phyloP scores from a whole-genome alignment of 2,113 vertebrate genomes.

The Chaetura pelagica region DNA sequence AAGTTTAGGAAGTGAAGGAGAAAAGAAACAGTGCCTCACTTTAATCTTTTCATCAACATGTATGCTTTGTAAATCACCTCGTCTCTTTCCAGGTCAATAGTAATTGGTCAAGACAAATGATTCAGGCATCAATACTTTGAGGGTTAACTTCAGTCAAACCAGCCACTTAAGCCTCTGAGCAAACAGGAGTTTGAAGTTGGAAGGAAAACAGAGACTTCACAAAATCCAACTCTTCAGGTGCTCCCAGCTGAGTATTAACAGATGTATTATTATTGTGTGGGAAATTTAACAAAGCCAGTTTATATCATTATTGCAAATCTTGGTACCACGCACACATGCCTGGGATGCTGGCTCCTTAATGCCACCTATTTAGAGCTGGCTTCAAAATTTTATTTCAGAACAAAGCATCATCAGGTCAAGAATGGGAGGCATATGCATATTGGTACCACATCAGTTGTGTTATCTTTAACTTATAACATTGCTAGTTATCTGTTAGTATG shows the following conservation, averaged over 20 bases:
- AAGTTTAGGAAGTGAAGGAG: not conserved
- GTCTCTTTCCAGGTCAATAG: too few species aligned
- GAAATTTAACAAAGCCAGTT: not conserved
- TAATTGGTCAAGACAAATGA: not conserved
- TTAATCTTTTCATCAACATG: not conserved
- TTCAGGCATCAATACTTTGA: not conserved
- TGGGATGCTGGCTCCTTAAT: not conserved
- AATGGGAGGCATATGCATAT: fast-evolving
- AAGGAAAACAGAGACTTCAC: not conserved
- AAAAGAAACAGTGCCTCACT: not conserved
- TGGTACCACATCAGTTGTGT: not conserved
- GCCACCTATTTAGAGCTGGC: not conserved
- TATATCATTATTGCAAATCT: not conserved
- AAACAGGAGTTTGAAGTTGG: not conserved
- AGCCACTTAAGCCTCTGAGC: not conserved
- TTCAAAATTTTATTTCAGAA: not conserved
- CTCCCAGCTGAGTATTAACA: not conserved
- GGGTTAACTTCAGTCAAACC: not conserved
- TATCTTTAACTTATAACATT: not conserved
- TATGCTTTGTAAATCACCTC: not conserved
- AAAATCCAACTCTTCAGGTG: not conserved
- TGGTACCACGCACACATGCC: fast-evolving
- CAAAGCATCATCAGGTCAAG: not conserved
- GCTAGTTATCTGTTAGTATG: not conserved
- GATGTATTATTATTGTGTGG: too few species aligned